Evolutionary conservation across 2,113 vertebrate genomes (phyloP).

Genomic region (Equus przewalskii): DNA sequence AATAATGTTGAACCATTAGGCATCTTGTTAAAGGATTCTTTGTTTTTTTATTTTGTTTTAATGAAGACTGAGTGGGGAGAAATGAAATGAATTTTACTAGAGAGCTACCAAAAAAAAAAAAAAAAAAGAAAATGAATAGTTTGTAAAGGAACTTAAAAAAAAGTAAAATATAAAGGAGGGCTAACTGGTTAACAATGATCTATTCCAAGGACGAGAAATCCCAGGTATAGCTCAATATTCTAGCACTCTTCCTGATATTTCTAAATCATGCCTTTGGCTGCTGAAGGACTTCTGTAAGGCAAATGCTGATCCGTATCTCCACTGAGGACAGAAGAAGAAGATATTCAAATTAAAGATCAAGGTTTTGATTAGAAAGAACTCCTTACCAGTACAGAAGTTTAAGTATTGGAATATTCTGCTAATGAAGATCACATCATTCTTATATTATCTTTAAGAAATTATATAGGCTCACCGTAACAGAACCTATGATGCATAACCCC

Average conservation of each 20-base stretch:
- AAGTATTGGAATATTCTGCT: not conserved
- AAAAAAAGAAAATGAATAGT: not conserved
- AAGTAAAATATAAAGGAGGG: not conserved
- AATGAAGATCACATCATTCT: not conserved
- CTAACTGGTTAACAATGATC: not conserved
- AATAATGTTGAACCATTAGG: not conserved
- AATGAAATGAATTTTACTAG: constrained; percentile 1
- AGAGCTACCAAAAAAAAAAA: not conserved
- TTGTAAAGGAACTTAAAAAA: not conserved
- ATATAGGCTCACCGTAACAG: not conserved
- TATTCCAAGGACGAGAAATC: not conserved
- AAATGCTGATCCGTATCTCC: not conserved
- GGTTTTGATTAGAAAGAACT: constrained; percentile 5
- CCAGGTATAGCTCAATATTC: fast-evolving
- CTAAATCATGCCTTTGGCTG: not conserved
- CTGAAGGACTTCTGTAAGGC: not conserved
- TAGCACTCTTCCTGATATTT: not conserved
- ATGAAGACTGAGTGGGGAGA: not conserved
- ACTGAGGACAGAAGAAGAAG: not conserved
- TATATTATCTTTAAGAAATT: not conserved
- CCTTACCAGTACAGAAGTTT: not conserved
- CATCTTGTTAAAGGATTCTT: not conserved
- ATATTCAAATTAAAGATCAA: not conserved
- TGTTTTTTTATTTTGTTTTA: constrained; percentile 58
- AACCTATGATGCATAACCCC: not conserved